Percentiles rank a stretch among this genome's conserved stretches.
Evolutionary conservation across 2,888 invertebrate genomes (phyloP).

Genomic region (Cataglyphis altisquamis): DNA sequence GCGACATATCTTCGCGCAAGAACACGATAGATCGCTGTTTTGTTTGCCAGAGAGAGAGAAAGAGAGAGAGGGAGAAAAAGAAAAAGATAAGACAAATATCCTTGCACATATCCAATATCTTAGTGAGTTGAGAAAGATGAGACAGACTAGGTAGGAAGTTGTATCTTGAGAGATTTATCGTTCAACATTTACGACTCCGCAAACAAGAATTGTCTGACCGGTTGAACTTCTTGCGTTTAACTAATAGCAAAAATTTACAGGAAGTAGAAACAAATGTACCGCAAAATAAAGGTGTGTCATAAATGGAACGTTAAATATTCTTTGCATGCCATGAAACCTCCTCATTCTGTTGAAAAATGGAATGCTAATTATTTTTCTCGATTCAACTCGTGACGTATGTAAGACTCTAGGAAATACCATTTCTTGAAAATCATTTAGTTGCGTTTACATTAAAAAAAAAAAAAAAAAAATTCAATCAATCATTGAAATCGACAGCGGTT

Average conservation of each 20-base stretch:
- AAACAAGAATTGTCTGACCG: not conserved
- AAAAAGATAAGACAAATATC: not conserved
- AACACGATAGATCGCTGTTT: not conserved
- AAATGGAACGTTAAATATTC: constrained; percentile 34
- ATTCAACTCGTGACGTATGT: not conserved
- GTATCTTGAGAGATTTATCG: not conserved
- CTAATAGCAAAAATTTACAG: not conserved
- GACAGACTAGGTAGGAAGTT: not conserved
- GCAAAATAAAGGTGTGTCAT: constrained; percentile 36
- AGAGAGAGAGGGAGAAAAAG: not conserved
- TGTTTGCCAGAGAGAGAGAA: not conserved
- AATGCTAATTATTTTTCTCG: constrained; percentile 22
- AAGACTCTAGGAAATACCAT: not conserved
- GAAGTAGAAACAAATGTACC: not conserved
- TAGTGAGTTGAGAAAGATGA: not conserved
- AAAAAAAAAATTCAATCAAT: not conserved
- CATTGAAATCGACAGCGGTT: not conserved
- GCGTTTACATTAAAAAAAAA: not conserved
- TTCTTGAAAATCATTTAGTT: not conserved
- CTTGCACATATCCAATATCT: not conserved
- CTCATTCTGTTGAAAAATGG: not conserved
- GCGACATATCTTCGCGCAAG: not conserved
- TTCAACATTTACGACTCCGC: constrained; percentile 10
- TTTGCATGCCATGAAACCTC: not conserved
- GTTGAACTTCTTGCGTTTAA: constrained; percentile 10